A percentile compares a stretch with the other conserved stretches of the same genome.
Evolutionary conservation across 1,140 invertebrate species (phyloP).

Genomic region (Polypedilum pembai): DNA sequence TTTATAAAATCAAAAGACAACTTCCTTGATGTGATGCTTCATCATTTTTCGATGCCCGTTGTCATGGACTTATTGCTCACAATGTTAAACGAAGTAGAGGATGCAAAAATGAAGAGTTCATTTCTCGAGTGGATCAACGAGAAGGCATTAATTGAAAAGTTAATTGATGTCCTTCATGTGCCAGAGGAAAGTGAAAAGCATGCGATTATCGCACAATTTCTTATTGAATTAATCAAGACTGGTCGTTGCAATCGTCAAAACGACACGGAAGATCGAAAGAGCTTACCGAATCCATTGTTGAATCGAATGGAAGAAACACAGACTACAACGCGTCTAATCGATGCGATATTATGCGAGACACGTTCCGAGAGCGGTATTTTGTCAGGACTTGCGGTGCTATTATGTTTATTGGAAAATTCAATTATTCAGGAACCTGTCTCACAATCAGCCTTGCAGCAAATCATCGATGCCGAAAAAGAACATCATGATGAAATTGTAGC

Average conservation of each 20-base stretch:
- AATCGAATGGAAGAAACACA: slow-evolving; percentile 38
- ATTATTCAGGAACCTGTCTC: slow-evolving; percentile 38
- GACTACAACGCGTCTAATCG: slow-evolving; percentile 51
- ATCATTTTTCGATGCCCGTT: slow-evolving; percentile 88
- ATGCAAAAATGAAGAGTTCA: slow-evolving; percentile 56
- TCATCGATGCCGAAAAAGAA: slow-evolving; percentile 43
- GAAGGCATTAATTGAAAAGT: slow-evolving; percentile 71
- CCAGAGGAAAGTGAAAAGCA: slow-evolving; percentile 65
- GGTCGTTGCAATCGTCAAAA: slow-evolving; percentile 58
- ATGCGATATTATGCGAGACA: slow-evolving; percentile 60
- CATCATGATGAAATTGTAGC: slow-evolving; percentile 49
- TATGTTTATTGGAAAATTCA: slow-evolving; percentile 55
- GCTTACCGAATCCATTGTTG: slow-evolving; percentile 42
- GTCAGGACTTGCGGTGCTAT: slow-evolving; percentile 69
- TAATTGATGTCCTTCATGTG: slow-evolving; percentile 72
- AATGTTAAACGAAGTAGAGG: slow-evolving; percentile 78
- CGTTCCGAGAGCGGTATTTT: slow-evolving; percentile 66
- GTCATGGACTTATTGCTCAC: slow-evolving; percentile 90
- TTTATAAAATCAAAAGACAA: slow-evolving; percentile 79
- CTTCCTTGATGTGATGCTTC: slow-evolving; percentile 76
- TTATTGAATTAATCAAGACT: slow-evolving; percentile 70
- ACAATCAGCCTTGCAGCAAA: slow-evolving; percentile 36
- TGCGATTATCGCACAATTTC: slow-evolving; percentile 69
- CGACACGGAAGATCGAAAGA: slow-evolving; percentile 47
- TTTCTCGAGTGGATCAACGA: slow-evolving; percentile 80